Conservation (phyloP, 2,888 invertebrate species). For the Cinara cedri region DNA sequence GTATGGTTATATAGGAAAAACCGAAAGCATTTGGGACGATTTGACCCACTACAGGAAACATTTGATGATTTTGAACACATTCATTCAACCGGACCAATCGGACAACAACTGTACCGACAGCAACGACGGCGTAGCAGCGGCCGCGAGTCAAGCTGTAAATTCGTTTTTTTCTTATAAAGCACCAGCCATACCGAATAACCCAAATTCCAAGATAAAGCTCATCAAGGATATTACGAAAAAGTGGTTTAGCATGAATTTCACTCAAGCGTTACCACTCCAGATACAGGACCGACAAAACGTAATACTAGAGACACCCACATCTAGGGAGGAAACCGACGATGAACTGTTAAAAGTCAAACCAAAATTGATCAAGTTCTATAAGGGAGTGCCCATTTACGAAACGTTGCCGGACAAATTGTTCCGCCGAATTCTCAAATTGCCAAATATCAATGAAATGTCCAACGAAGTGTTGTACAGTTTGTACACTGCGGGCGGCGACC, state of each 20-base stretch:
- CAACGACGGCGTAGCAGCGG: not conserved
- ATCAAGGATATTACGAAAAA: not conserved
- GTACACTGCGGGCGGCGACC: not conserved
- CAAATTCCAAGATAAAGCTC: not conserved
- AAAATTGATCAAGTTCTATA: not conserved
- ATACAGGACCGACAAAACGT: too few species aligned
- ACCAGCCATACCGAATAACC: not conserved
- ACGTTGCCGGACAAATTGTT: not conserved
- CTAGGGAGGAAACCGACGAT: too few species aligned
- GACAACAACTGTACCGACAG: not conserved
- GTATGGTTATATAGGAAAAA: not conserved
- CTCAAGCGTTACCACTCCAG: too few species aligned
- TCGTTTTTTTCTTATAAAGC: not conserved
- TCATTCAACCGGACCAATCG: not conserved
- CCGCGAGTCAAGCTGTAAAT: too few species aligned
- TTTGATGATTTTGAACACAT: not conserved
- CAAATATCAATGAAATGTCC: not conserved
- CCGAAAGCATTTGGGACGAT: constrained; percentile 10
- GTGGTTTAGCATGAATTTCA: not conserved
- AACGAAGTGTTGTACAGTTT: not conserved
- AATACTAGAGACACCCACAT: too few species aligned
- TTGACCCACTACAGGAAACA: not conserved
- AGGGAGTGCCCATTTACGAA: not conserved
- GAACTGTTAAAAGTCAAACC: too few species aligned
- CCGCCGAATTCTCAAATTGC: not conserved